Evolutionary conservation across 2,888 invertebrate genomes (phyloP).

Genomic region (Eueremaeus valkanovi): DNA sequence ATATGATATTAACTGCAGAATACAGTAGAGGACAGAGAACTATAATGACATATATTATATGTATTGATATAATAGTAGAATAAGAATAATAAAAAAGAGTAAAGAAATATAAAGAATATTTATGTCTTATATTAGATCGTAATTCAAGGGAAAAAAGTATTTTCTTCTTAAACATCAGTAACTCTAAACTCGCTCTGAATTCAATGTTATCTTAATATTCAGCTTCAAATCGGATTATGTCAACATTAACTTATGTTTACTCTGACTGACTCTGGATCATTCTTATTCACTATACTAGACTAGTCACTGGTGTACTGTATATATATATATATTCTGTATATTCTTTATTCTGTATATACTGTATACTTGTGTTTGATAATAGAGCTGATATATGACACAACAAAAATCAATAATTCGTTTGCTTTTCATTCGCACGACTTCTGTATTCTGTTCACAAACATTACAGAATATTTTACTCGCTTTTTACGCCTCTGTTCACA

Average conservation of each 20-base stretch:
- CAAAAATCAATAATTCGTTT: constrained; percentile 1
- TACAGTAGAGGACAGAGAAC: too few relatives aligned
- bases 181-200: background rate
- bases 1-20: too few relatives aligned
- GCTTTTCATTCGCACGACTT: background rate
- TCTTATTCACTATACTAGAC: background rate
- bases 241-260: constrained; percentile 16
- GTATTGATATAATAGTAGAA: background rate
- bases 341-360: too few relatives aligned
- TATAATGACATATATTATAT: too few relatives aligned
- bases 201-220: constrained; percentile 9
- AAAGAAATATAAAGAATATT: background rate
- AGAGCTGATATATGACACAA: background rate
- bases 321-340: too few relatives aligned
- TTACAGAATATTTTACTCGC: background rate
- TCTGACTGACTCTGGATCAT: background rate
- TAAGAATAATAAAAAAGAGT: background rate
- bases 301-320: background rate
- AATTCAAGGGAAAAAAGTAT: background rate
- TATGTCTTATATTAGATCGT: background rate
- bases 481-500: background rate
- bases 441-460: too few relatives aligned
- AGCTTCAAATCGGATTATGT: background rate
- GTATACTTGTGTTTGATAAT: too few relatives aligned
- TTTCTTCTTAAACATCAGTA: background rate